Percentiles rank a stretch among this genome's conserved stretches.
phyloP scores from a whole-genome alignment of 2,113 vertebrate genomes.

The Mugil cephalus region DNA sequence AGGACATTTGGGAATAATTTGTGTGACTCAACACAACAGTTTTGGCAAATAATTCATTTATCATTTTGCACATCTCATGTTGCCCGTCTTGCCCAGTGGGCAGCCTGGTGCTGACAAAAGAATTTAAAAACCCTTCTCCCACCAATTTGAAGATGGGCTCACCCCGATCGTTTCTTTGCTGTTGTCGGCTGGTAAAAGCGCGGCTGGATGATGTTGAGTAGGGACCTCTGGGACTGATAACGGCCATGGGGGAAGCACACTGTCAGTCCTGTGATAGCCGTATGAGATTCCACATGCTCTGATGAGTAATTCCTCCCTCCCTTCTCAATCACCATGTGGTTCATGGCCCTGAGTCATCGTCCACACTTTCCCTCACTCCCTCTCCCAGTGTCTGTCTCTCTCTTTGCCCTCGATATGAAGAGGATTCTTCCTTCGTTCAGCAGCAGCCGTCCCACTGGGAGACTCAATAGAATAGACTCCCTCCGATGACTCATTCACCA shows the following conservation, averaged over 20 bases:
- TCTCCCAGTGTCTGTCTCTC: conserved; percentile 50
- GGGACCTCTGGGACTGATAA: conserved; percentile 45
- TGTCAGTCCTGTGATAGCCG: conserved; percentile 91
- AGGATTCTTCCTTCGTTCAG: conserved; percentile 63
- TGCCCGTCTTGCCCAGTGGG: too few relatives aligned
- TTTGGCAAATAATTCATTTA: conserved; percentile 42
- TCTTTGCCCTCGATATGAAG: conserved; percentile 26
- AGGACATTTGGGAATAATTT: conserved; percentile 1
- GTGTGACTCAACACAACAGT: conserved; percentile 34
- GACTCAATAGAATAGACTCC: conserved; percentile 66
- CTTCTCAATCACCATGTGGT: conserved; percentile 84
- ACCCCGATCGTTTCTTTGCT: conserved; percentile 8
- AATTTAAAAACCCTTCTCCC: conserved; percentile 2
- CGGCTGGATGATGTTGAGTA: conserved; percentile 15
- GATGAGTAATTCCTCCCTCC: conserved; percentile 90
- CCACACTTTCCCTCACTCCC: conserved; percentile 75
- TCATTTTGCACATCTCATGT: conserved; percentile 25
- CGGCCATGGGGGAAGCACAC: conserved; percentile 62
- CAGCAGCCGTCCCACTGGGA: conserved; percentile 59
- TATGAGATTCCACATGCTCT: conserved; percentile 91
- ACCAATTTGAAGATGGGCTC: conserved; percentile 29
- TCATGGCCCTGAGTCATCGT: conserved; percentile 88
- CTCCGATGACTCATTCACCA: conserved; percentile 75
- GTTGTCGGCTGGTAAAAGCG: conserved; percentile 20
- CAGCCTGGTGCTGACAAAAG: conserved; percentile 13